Base-by-base conservation (phyloP, 2,797 vertebrate species). In the Aeoliscus strigatus region DNA sequence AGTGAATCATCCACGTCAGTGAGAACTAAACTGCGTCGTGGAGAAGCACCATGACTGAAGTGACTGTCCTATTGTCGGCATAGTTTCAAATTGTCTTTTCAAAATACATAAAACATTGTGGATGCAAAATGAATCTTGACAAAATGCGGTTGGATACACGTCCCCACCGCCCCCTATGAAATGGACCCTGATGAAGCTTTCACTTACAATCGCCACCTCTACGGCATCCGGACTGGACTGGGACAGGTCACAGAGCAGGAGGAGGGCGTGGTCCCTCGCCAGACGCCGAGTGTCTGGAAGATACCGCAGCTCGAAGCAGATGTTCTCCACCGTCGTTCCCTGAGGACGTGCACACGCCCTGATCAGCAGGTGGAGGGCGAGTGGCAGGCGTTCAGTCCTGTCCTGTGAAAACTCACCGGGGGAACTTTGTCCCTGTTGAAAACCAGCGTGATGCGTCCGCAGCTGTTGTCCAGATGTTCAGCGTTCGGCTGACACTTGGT, bases 161-260 rank as follows among this genome's bases (percentile, higher is more conserved):
- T n/a, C n/a, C n/a, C n/a, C n/a, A n/a, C n/a, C 21, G 9, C 8
- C 5, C 10, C 15, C 11, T 5, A 1, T 4, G 8, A 29, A 27
- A 23, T 23, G 21, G 5, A 25, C 3, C 6, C 24, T 6, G 8
- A 8, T 15, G 5, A n/a, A 38, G 13, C 9, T 1, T 32, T 37
- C 14, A 92, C 96, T 94, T 83, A 98, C 96, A 69, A 97, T 66
- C 14, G 95, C 94, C 67, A 96, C 93, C 73, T 97, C 92, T 17
- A 99, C 90, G 0, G 93, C 90, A 0, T 92, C 91, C 50, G 82
- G 87, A 48, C 85, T 90, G 0, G 89, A 88, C 49, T 86, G 86
- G 0, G 92, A 91, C 2, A 90, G 79, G 60, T 95, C 94, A 64
- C 96, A 99, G 6, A 97, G 74, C 57, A 99, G 78, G 63, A 95